Evolutionary conservation across 2,888 invertebrate genomes (phyloP), one percentile per base, ranked within the genome.

Genomic region (Perizoma flavofasciatum): DNA sequence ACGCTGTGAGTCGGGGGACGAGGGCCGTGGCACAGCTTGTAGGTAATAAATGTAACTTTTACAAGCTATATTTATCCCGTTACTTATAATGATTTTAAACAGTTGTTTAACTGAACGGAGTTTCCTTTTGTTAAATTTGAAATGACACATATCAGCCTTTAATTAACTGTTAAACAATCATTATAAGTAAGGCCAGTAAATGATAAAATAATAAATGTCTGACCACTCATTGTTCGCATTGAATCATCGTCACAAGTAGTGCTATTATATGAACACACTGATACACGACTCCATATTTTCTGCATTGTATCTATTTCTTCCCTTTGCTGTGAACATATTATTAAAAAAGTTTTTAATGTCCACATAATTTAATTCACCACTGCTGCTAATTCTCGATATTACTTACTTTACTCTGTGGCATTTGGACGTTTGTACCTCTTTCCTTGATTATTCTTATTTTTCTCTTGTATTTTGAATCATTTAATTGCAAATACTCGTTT

Each of bases 221-320:
- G 64, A 91, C 91, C 91, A 76, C 81, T 88, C 86, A 91, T 88
- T 45, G 85, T 84, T 72, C 81, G 83, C 69, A 79, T 67, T 57
- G 86, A 82, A 67, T 87, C 85, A 68, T 89, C 89, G 39, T 67
- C 79, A 66, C 90, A 91, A 41, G 70, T 67, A 7, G 74, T 63
- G 5, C 73, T 61, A 64, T 90, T 89, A 61, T 85, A 90, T 6
- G 85, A 81, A 70, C 91, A 92, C 4, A 92, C 79, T n/a, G 85
- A 78, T n/a, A 86, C 89, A 43, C 86, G 75, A 59, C 89, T 89
- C 91, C 91, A 91, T 55, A 90, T 88, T 62, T 85, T 81, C 69
- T 92, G 91, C 91, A 92, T 92, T 45, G 84, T 81, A 50, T 91
- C 89, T 61, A 90, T 89, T 82, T 90, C 89, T 75, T 90, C 88